Evolutionary conservation across 2,113 vertebrate genomes (phyloP).

Genomic region (Melanotaenia duboulayi): DNA sequence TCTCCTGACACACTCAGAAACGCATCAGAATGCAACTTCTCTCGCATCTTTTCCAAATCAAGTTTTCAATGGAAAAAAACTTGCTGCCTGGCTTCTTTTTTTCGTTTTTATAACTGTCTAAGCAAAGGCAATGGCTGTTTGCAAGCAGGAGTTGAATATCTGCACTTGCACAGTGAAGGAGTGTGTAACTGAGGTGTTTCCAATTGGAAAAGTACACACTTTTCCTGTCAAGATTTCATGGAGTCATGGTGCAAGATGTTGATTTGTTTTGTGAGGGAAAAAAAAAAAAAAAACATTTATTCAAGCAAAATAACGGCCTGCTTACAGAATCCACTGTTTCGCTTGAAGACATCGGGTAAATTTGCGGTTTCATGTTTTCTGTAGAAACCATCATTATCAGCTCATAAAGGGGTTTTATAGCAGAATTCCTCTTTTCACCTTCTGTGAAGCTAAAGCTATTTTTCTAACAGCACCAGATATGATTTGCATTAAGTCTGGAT

Average conservation of each 20-base stretch:
- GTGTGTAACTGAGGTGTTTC: constrained; percentile 18
- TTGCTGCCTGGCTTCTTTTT: neutral
- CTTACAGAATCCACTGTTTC: too few relatives aligned
- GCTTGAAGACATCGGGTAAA: too few relatives aligned
- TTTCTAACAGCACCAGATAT: too few relatives aligned
- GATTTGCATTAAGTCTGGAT: too few relatives aligned
- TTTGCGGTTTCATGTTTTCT: neutral
- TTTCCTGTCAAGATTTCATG: neutral
- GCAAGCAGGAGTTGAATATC: neutral
- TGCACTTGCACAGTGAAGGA: constrained; percentile 11
- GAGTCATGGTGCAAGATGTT: neutral
- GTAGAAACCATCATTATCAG: neutral
- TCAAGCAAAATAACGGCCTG: neutral
- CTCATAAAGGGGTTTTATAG: neutral
- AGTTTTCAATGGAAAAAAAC: constrained; percentile 55
- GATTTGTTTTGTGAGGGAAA: neutral
- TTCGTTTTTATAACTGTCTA: constrained; percentile 20
- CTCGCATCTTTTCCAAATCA: constrained; percentile 55
- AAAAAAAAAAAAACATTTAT: neutral
- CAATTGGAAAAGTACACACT: neutral
- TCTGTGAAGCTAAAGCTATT: too few relatives aligned
- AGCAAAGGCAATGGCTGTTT: constrained; percentile 39
- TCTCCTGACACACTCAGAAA: constrained; percentile 66
- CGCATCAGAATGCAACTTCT: constrained; percentile 58
- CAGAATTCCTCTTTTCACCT: too few relatives aligned